Evolutionary conservation across 53 echinoderm and acorn worm genomes (phyloP).

Genomic region (Zoroaster sp.): DNA sequence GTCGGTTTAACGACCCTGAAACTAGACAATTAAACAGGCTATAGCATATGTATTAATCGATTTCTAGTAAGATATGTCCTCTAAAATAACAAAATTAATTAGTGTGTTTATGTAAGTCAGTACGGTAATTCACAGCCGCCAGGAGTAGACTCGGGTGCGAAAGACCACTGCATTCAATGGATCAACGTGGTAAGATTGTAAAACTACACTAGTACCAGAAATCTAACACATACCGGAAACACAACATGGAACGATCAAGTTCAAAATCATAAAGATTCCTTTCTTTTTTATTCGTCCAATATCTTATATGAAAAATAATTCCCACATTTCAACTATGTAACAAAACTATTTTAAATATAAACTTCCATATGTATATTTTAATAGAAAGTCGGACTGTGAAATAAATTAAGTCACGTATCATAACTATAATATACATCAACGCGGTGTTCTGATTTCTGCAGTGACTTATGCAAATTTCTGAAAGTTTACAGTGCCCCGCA

Average conservation of each 20-base stretch:
- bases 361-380: too few species aligned
- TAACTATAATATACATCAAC: background rate
- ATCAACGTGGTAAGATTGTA: background rate
- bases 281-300: too few species aligned
- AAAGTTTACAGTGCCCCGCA: too few species aligned
- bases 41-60: background rate
- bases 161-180: background rate
- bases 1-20: slow-evolving; percentile 21
- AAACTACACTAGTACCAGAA: too few species aligned
- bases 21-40: background rate
- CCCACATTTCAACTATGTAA: too few species aligned
- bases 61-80: background rate
- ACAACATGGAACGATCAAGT: background rate
- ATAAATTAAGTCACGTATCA: background rate
- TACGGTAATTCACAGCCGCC: background rate
- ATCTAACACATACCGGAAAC: too few species aligned
- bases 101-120: background rate
- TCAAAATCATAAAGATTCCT: too few species aligned
- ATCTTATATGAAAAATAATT: too few species aligned
- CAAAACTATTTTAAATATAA: too few species aligned
- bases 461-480: background rate
- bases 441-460: background rate
- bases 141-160: background rate
- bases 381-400: too few species aligned
- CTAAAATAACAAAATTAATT: background rate